Conservation (phyloP, 2,113 vertebrate genomes). For the Isurus oxyrinchus region DNA sequence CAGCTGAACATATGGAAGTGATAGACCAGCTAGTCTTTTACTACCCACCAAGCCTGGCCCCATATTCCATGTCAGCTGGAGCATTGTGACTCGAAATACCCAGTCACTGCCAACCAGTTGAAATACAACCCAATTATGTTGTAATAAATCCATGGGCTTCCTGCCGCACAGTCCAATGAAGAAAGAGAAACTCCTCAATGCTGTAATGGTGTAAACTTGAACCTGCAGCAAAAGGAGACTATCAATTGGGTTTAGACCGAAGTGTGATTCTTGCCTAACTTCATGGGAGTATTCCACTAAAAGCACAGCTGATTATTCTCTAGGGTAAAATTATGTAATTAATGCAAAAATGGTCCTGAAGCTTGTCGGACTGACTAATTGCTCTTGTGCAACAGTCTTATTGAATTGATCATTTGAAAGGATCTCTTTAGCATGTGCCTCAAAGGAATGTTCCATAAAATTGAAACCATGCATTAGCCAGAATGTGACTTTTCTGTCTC, state of each 20-base stretch:
- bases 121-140: not conserved
- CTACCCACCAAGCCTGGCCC: not conserved
- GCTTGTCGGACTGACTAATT: not conserved
- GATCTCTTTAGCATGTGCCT: constrained; percentile 35
- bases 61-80: not conserved
- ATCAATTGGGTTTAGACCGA: not conserved
- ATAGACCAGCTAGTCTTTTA: not conserved
- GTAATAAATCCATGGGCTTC: not conserved
- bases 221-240: not conserved
- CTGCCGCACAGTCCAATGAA: not conserved
- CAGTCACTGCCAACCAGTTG: not conserved
- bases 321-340: not conserved
- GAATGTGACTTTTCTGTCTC: constrained; percentile 17
- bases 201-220: not conserved
- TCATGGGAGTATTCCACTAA: constrained; percentile 24
- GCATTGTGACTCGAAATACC: not conserved
- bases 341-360: not conserved
- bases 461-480: not conserved
- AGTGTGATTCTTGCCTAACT: not conserved
- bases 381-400: not conserved
- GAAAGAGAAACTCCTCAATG: not conserved
- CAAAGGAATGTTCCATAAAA: constrained; percentile 30
- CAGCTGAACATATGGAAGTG: not conserved
- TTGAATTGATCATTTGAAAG: constrained; percentile 6
- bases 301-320: constrained; percentile 19